Evolutionary conservation across 2,888 invertebrate species (phyloP).

Genomic region (Timandra comae): DNA sequence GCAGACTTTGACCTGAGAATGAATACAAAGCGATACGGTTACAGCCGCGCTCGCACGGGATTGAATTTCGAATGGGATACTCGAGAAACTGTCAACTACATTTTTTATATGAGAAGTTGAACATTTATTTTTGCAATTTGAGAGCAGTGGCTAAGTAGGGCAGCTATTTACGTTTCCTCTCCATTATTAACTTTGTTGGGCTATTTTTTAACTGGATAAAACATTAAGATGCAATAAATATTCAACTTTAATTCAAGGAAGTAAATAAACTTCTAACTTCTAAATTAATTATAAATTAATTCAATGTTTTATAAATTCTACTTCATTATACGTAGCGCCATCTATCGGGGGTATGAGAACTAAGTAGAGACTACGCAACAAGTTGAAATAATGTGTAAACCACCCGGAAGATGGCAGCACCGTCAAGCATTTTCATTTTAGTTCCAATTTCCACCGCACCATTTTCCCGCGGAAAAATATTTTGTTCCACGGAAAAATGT

Average conservation of each 20-base stretch:
- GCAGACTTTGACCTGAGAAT: conserved; percentile 25
- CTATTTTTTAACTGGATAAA: too few species aligned
- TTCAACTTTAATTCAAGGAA: too few species aligned
- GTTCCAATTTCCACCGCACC: too few species aligned
- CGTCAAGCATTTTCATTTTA: too few species aligned
- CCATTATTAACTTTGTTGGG: too few species aligned
- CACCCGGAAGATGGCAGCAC: neutral
- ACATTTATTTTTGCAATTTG: conserved; percentile 8
- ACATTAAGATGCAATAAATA: too few species aligned
- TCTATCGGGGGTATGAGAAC: neutral
- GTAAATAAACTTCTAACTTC: too few species aligned
- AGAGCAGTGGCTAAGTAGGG: conserved; percentile 6
- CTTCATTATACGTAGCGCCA: neutral
- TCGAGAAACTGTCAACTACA: conserved; percentile 22
- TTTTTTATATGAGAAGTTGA: conserved; percentile 50
- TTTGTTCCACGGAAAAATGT: neutral
- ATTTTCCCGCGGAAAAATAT: too few species aligned
- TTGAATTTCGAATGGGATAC: too few species aligned
- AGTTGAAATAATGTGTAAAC: neutral
- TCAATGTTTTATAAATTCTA: neutral
- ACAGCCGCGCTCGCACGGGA: too few species aligned
- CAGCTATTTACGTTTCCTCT: conserved; percentile 26
- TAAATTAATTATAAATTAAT: too few species aligned
- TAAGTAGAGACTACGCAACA: neutral
- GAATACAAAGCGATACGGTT: too few species aligned